A percentile compares a stretch with the other conserved stretches of the same genome.
phyloP scores from a whole-genome alignment of 2,797 vertebrate species.

The Buceros bicornis region DNA sequence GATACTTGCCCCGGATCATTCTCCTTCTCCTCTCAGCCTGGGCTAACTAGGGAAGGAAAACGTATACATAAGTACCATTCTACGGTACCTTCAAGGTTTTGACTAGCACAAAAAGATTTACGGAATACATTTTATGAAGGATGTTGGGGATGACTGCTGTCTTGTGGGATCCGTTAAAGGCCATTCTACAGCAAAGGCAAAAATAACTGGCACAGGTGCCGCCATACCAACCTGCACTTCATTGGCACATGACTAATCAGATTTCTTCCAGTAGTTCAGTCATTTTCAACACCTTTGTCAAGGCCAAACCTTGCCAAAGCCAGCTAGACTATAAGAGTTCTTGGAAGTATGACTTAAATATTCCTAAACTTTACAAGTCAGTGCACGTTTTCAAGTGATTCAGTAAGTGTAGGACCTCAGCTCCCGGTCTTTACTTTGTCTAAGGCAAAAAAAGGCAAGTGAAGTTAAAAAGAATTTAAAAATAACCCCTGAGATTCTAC shows the following conservation, averaged over 20 bases:
- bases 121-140: neutral
- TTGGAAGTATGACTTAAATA: neutral
- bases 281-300: neutral
- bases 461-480: neutral
- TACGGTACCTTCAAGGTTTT: neutral
- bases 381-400: neutral
- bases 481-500: neutral
- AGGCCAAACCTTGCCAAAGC: neutral
- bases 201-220: neutral
- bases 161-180: neutral
- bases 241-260: neutral
- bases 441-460: neutral
- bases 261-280: neutral
- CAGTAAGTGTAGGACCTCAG: neutral
- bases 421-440: neutral
- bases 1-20: neutral
- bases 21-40: neutral
- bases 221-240: neutral
- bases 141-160: neutral
- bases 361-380: neutral
- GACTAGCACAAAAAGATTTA: neutral
- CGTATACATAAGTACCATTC: neutral
- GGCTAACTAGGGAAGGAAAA: neutral
- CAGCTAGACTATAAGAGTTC: neutral
- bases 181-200: neutral